A percentile compares a stretch with the other conserved stretches of the same genome.
Evolutionary conservation across 2,888 invertebrate genomes (phyloP).

Genomic region (Pheosia gnoma): DNA sequence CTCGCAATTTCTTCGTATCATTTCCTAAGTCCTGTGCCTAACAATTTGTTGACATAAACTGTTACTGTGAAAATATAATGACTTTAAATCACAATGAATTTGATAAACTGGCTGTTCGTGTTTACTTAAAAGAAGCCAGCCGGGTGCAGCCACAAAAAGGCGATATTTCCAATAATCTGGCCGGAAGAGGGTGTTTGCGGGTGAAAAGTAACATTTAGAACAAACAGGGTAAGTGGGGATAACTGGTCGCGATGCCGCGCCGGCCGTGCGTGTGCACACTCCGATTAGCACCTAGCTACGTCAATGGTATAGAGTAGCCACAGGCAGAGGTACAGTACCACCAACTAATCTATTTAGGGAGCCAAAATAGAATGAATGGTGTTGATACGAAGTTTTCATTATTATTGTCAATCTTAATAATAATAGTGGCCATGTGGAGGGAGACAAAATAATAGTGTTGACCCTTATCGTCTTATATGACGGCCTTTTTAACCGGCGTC

Average conservation of each 20-base stretch:
- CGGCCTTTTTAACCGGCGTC: too few species aligned
- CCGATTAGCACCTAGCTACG: slow-evolving; percentile 70
- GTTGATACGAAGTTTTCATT: too few species aligned
- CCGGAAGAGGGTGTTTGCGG: slow-evolving; percentile 77
- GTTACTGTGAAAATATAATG: background rate
- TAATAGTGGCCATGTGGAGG: too few species aligned
- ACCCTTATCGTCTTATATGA: too few species aligned
- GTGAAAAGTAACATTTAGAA: slow-evolving; percentile 71
- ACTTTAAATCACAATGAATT: background rate
- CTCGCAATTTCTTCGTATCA: slow-evolving; percentile 62
- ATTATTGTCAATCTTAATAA: too few species aligned
- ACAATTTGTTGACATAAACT: too few species aligned
- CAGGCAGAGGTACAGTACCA: slow-evolving; percentile 35
- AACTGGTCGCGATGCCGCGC: slow-evolving; percentile 62
- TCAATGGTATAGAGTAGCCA: slow-evolving; percentile 47
- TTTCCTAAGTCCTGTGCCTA: slow-evolving; percentile 16
- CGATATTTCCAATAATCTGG: slow-evolving; percentile 72
- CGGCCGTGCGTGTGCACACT: slow-evolving; percentile 54
- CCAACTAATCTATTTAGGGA: slow-evolving; percentile 18
- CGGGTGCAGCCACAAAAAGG: slow-evolving; percentile 64
- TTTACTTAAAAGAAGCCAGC: slow-evolving; percentile 50
- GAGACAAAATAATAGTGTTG: too few species aligned
- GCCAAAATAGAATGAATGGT: background rate
- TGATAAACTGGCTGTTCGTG: slow-evolving; percentile 7
- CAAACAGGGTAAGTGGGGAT: slow-evolving; percentile 75